Base-by-base conservation (phyloP, 2,797 vertebrate genomes). In the Holocentrus rufus region DNA sequence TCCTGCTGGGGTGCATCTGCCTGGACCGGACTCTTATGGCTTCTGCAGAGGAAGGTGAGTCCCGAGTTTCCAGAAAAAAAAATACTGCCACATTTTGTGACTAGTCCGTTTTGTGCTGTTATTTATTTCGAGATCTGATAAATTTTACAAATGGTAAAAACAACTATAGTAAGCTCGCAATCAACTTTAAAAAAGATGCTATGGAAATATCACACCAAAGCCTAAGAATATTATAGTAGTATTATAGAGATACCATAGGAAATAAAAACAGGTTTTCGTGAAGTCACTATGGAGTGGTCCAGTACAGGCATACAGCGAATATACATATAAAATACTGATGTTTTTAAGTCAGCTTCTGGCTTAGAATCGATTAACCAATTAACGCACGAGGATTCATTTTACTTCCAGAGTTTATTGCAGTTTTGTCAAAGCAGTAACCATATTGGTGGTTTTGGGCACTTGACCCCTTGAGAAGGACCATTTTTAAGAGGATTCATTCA, bases 21-120 rank as follows among this genome's bases (percentile, higher is more conserved):
- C 68, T 91, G 65, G 80, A 83, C 52, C 82, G 83, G 81, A 23
- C 80, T 74, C 80, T 80, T 3, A 76, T 77, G 84, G 84, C 77
- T 56, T 79, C 84, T 83, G 92, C 93, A 84, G 92, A 94, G 49
- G 94, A 95, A 93, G 94, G 94, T 95, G 83, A 91, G 90, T 89
- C 47, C 63, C 25, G 18, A 9, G 53, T 54, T 34, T 11, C 46
- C 46, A n/a, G 5, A 47, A 5, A 47, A 47, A 5, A 47, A 47
- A 3, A 69, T 42, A 49, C 31, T 76, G 62, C 60, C 60, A 36
- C 20, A 14, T 27, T 27, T 27, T 27, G 25, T 27, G 25, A 27
- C 25, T 2, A 27, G 25, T 27, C 25, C 25, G 25, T 2, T 4
- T 27, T 27, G 25, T 27, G 25, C 25, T 27, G 25, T 27, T 27